Evolutionary conservation across 2,797 vertebrate genomes (phyloP).

Genomic region (Chrysocyon brachyurus): DNA sequence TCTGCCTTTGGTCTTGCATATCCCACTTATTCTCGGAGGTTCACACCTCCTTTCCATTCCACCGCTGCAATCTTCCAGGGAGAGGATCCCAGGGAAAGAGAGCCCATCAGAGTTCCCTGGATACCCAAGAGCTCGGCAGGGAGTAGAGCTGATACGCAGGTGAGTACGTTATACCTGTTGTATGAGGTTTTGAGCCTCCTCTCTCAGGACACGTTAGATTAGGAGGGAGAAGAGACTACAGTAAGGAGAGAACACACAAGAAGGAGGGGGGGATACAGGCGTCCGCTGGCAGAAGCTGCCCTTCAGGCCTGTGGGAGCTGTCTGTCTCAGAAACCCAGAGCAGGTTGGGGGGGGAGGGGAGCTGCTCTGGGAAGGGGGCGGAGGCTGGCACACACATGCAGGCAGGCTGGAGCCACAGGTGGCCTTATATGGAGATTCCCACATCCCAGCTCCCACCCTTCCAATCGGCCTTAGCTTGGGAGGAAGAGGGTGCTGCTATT

Average conservation of each 20-base stretch:
- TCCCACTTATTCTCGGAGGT: background rate
- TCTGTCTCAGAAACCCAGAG: background rate
- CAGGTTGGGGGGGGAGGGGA: background rate
- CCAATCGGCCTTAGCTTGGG: slow-evolving; percentile 75
- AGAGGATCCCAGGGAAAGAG: background rate
- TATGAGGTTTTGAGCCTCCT: background rate
- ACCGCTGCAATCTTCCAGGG: background rate
- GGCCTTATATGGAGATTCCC: slow-evolving; percentile 86
- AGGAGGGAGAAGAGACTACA: background rate
- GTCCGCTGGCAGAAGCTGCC: background rate
- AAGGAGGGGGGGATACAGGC: background rate
- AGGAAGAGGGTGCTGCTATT: slow-evolving; percentile 58
- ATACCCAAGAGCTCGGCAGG: background rate
- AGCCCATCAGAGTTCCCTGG: background rate
- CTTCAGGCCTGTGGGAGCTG: background rate
- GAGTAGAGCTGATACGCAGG: background rate
- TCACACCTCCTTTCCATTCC: background rate
- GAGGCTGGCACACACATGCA: background rate
- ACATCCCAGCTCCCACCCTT: slow-evolving; percentile 64
- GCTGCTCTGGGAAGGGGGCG: background rate
- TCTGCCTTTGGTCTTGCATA: background rate
- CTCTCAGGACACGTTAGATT: background rate
- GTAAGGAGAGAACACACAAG: background rate
- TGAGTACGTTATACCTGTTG: background rate
- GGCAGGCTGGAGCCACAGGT: slow-evolving; percentile 48